Evolutionary conservation across 2,888 invertebrate species (phyloP), one percentile per base, ranked within the genome.

Genomic region (Argyra leucocephala): DNA sequence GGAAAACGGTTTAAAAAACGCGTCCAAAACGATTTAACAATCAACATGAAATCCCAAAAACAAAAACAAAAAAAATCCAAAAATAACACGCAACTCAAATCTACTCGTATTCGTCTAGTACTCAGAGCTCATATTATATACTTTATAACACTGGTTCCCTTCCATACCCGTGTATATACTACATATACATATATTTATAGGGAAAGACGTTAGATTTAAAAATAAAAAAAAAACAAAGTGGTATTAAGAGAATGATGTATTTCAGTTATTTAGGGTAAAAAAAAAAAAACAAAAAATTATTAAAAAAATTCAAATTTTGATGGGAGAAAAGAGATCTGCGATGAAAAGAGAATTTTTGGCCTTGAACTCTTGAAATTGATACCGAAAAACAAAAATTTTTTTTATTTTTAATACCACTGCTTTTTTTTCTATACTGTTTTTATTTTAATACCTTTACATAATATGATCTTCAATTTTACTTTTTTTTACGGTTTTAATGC

Each of bases 11-110:
- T 48, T 48, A 48, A 48, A 31, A 4, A 48, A 48, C 48, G 48
- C 48, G 48, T 48, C 48, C 48, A 48, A 48, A 48, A 48, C 48
- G 48, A 48, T 48, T 48, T 48, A 48, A 48, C 48, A 48, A 48
- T 48, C 48, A 48, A 48, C 48, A 48, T 12, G 48, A 48, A 48
- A 48, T 48, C 18, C 18, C 5, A 2, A 48, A 48, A 37, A 37
- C 9, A 37, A 37, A 37, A 37, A 15, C 6, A 26, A 48, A n/a
- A 48, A 48, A 15, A 48, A n/a, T 15, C 1, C 1, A 48, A 48
- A 6, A 48, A 48, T 18, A 18, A 48, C 48, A 48, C 48, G 48
- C 48, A 48, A 48, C 48, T 48, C 48, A 48, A 48, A 5, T 48
- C 48, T 48, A 9, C 48, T n/a, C 31, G 31, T 31, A 10, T 31